phyloP scores from a whole-genome alignment of 2,113 vertebrate genomes.

The Sapayoa aenigma region DNA sequence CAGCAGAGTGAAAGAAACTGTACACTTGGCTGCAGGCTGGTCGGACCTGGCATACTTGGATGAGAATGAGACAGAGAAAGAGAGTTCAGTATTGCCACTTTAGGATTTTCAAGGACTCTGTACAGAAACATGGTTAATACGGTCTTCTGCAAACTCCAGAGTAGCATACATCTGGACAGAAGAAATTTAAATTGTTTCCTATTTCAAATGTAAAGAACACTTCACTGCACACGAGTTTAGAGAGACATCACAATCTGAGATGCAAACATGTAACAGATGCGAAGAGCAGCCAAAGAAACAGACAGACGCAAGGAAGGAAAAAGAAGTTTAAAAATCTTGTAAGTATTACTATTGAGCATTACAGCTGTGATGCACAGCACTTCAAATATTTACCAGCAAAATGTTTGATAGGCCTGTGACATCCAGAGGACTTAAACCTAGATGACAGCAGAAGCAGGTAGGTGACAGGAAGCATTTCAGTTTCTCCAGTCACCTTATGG shows the following conservation, averaged over 20 bases:
- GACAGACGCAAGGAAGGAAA: background rate
- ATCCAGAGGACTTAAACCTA: background rate
- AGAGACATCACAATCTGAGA: background rate
- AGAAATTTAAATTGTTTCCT: background rate
- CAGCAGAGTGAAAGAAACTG: slow-evolving; percentile 83
- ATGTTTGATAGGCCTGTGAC: background rate
- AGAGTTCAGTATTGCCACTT: background rate
- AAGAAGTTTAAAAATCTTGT: background rate
- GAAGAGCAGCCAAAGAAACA: background rate
- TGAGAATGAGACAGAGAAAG: background rate
- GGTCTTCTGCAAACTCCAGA: background rate
- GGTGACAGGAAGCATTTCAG: background rate
- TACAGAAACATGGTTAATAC: background rate
- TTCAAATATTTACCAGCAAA: background rate
- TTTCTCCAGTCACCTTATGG: background rate
- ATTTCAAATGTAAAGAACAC: background rate
- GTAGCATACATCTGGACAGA: background rate
- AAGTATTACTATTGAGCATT: background rate
- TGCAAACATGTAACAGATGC: background rate
- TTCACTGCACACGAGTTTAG: background rate
- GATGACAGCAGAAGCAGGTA: background rate
- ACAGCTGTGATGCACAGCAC: background rate
- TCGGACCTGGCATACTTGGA: slow-evolving; percentile 74
- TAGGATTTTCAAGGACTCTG: background rate
- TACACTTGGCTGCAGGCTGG: slow-evolving; percentile 82